Evolutionary conservation across 2,797 vertebrate species (phyloP).

Genomic region (Alca torda): DNA sequence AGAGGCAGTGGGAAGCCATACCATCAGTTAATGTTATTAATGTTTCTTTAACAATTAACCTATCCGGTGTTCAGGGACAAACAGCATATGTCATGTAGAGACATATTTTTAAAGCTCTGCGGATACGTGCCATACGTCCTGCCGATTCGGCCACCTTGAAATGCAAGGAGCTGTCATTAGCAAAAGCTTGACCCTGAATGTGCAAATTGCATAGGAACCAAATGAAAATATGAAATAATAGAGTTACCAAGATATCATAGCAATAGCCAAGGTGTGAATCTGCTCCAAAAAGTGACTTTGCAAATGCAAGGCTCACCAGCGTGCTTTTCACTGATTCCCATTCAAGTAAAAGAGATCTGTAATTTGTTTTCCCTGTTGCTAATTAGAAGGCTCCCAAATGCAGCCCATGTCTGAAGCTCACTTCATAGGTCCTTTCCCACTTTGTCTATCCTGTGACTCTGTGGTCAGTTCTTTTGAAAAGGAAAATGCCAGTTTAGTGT

Average conservation of each 20-base stretch:
- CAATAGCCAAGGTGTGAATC: background rate
- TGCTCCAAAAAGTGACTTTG: conserved; percentile 15
- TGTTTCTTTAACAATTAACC: conserved; percentile 67
- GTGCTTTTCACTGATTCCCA: background rate
- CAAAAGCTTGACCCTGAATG: background rate
- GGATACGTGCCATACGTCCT: conserved; percentile 2
- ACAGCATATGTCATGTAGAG: conserved; percentile 40
- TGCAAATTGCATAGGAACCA: background rate
- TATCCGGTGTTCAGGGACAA: conserved; percentile 52
- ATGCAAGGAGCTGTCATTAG: conserved; percentile 5
- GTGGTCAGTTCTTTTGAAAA: background rate
- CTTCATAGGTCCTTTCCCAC: background rate
- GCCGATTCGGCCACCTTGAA: conserved; percentile 45
- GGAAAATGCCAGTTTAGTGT: background rate
- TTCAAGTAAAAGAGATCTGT: background rate
- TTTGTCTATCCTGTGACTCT: background rate
- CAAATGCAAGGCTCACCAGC: background rate
- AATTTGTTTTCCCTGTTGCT: background rate
- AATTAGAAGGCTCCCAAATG: background rate
- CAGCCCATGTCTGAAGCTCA: background rate
- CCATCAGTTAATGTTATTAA: conserved; percentile 64
- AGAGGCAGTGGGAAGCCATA: conserved; percentile 52
- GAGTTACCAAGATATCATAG: background rate
- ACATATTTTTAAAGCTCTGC: conserved; percentile 64
- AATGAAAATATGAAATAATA: conserved; percentile 29